Conservation (phyloP, 2,113 vertebrate genomes). For the Platichthys flesus region DNA sequence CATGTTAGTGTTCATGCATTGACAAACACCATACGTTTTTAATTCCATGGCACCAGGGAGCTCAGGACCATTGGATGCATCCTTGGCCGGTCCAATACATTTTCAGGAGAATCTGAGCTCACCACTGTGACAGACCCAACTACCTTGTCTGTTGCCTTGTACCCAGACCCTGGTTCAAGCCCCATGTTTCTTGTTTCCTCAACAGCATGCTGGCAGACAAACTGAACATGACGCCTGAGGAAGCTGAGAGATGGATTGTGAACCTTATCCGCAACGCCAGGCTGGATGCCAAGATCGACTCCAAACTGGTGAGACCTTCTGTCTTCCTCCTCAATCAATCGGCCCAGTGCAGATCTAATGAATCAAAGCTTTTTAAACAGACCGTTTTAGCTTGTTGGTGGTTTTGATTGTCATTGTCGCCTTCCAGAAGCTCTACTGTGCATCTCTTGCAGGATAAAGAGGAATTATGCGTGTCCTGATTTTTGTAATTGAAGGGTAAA, state of each 20-base stretch:
- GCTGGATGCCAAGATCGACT: constrained; percentile 97
- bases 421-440: constrained; percentile 12
- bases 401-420: neutral
- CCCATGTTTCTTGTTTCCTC: constrained; percentile 39
- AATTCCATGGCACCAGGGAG: neutral
- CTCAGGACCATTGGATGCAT: neutral
- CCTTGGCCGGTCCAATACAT: neutral
- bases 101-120: neutral
- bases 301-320: constrained; percentile 90
- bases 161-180: neutral
- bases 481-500: constrained; percentile 30
- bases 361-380: constrained; percentile 30
- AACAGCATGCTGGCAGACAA: constrained; percentile 98
- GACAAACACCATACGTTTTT: neutral
- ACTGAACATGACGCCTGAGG: constrained; percentile 97
- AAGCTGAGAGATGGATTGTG: constrained; percentile 98
- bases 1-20: neutral
- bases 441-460: constrained; percentile 9
- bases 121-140: neutral
- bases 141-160: neutral
- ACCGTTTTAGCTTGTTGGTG: neutral
- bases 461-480: constrained; percentile 32
- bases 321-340: constrained; percentile 41
- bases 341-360: constrained; percentile 10
- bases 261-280: constrained; percentile 97